Base-by-base conservation (phyloP, 1,140 invertebrate species). In the Diprion similis region DNA sequence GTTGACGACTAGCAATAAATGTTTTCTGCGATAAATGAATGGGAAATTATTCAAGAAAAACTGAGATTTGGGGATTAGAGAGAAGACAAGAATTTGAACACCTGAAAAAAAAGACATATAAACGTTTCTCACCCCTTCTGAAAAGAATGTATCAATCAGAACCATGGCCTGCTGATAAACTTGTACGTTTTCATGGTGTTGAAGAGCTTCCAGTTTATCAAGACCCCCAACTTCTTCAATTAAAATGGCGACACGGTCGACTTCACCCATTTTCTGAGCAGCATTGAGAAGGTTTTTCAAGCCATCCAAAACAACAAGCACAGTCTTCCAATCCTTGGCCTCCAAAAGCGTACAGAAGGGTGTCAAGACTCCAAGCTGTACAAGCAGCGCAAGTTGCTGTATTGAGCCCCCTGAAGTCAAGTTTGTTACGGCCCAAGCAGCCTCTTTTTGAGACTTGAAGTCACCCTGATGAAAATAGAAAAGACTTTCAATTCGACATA, bases 101-200 rank as follows among this genome's bases (percentile, higher is more conserved):
- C 11, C 18, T 9, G 0, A 71, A 64, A 7, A 71, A 64, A 75
- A 75, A 46, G 10, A 24, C 66, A 74, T 68, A 64, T n/a, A 68
- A 2, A 18, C 71, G 6, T 37, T 37, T 37, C 24, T 82, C 82
- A 87, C 89, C 71, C 85, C 91, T 17, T 89, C 90, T 70, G 89
- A 89, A 83, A 98, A 98, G 87, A 92, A 98, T 0, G 89, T 91
- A 79, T 98, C 96, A 74, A 98, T 92, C 71, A 98, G 93, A 71
- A 90, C 88, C 71, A 92, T 91, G 9, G 94, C 92, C 84, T 96
- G 93, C 81, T 94, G 93, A 88, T 98, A 98, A 67, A 99, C 92
- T 81, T 94, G 89, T 78, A 92, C 91, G 86, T 94, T 95, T 79
- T 93, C 91, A 84, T 95, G 94, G 73, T 90, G 89, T 79, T 95